Evolutionary conservation across 1,140 invertebrate genomes (phyloP), one percentile per base, ranked within the genome.

Genomic region (Drosophila malerkotliana): DNA sequence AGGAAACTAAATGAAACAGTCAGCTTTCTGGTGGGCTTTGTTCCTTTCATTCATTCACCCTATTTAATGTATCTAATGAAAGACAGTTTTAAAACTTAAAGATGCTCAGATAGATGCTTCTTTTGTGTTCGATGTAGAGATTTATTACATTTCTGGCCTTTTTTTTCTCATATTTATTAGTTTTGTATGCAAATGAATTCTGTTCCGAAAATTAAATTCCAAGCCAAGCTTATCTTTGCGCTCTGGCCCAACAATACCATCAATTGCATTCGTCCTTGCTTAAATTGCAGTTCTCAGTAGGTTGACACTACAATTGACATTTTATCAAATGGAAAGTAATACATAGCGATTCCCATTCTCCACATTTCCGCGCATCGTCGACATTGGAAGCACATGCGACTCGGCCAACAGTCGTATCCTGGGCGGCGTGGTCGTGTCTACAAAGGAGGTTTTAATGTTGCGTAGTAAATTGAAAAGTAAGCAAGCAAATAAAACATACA

Each of bases 391-490:
- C 44, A 54, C 57, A 67, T 39, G 58, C 52, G 51, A 34, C 51
- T 15, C 30, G 30, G 59, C 44, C 21, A 64, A 56, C 54, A 52
- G 68, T 59, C 68, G 67, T 66, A 77, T 49, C 52, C 53, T 30
- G 52, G 44, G 51, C 55, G 30, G 54, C 63, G 58, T 66, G 56
- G 49, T 71, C 53, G 55, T 59, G 64, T 51, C 62, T 57, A 51
- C 34, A 68, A 44, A 64, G 59, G 45, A 59, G 58, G 67, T 85
- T 78, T 75, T 85, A 81, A 85, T 85, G 78, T 62, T 79, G 54
- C 61, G 75, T 77, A 88, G 87, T 87, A 85, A 85, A 85, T 85
- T 82, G 82, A 87, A 85, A 87, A 82, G 82, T 78, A 87, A 85
- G 82, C 83, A 85, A 87, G 82, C 78, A 74, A 72, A 63, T 52